Base-by-base conservation (phyloP, 2,888 invertebrate species). In the Diarsia dahlii region DNA sequence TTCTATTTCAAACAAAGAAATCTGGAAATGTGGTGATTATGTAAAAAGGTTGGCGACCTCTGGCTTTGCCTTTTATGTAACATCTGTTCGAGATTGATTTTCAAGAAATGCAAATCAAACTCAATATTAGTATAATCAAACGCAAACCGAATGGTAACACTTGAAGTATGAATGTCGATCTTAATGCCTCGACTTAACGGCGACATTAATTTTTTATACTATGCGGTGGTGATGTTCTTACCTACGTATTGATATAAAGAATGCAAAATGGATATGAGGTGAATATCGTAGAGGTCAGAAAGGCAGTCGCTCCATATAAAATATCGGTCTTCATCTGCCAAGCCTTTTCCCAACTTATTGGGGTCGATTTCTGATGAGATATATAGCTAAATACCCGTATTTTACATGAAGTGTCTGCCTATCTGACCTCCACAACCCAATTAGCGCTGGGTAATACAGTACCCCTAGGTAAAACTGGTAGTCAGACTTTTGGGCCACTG, bases 11-110 rank as follows among this genome's bases (percentile, higher is more conserved):
- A 69, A 78, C 34, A 78, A 69, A 68, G 45, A 46, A 52, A 60
- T 12, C 58, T 23, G 20, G 50, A 58, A 78, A 78, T 34, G 8
- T 46, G n/a, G 46, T 54, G 34, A 52, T 52, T 54, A 63, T 64
- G 54, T 80, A 23, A 50, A 71, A 71, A 77, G 80, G 72, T 71
- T 45, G 45, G n/a, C 45, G 63, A 56, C 72, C 45, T 56, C 63
- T 63, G 80, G 20, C 13, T 23, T 79, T 39, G 15, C 18, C 6
- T 54, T 70, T n/a, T 39, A 54, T 52, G 77, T 54, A 77, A 71
- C 77, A 77, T 77, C 77, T 77, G 71, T 71, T 70, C 48, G 63
- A 71, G 45, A 80, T 77, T 77, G 72, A 80, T n/a, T 56, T 63
- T 71, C 63, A n/a, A 56, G 71, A 54, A 78, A 77, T 70, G 62